These are phyloP conservation scores for Microctenopoma lineatum DNA, from an alignment of 2,797 vertebrate genomes.

Conservation along the genomic window DNA sequence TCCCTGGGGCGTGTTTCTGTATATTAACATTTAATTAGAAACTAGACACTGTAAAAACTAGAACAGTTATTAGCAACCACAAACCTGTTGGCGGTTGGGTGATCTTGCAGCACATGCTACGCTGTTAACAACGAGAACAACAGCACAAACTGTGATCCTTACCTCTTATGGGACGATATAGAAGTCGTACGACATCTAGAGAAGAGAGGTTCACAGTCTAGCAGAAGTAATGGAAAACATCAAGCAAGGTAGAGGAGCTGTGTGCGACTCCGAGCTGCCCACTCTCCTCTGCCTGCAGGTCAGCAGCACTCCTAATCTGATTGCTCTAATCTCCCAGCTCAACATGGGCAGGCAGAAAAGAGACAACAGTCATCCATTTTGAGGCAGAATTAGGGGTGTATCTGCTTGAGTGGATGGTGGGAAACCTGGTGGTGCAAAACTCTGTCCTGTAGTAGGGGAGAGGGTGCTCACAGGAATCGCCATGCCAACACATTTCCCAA, in stretches of 20 bases:
- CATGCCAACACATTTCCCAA: background rate
- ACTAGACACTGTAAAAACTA: background rate
- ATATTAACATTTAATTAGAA: background rate
- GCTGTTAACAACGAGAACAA: slow-evolving; percentile 7
- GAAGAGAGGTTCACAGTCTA: slow-evolving; percentile 49
- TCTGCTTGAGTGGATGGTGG: slow-evolving; percentile 15
- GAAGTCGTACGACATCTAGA: slow-evolving; percentile 62
- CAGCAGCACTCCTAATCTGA: slow-evolving; percentile 89
- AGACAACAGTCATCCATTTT: slow-evolving; percentile 80
- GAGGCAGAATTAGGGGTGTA: slow-evolving; percentile 62
- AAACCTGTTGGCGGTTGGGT: slow-evolving; percentile 23
- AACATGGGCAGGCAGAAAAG: slow-evolving; percentile 82
- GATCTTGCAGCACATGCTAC: slow-evolving; percentile 9
- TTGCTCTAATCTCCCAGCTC: slow-evolving; percentile 93
- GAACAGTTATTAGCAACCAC: slow-evolving; percentile 31
- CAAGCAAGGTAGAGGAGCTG: slow-evolving; percentile 58
- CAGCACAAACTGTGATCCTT: slow-evolving; percentile 60
- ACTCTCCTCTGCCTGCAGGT: slow-evolving; percentile 67
- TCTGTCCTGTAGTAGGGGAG: background rate
- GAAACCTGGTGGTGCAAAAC: background rate
- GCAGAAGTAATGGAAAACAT: slow-evolving; percentile 52
- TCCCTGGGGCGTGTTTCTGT: background rate
- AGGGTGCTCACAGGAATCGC: background rate
- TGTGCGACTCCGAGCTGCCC: slow-evolving; percentile 48
- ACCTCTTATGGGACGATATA: slow-evolving; percentile 76